Evolutionary conservation across 1,140 invertebrate genomes (phyloP).

Genomic region (Papilio aristodemus): DNA sequence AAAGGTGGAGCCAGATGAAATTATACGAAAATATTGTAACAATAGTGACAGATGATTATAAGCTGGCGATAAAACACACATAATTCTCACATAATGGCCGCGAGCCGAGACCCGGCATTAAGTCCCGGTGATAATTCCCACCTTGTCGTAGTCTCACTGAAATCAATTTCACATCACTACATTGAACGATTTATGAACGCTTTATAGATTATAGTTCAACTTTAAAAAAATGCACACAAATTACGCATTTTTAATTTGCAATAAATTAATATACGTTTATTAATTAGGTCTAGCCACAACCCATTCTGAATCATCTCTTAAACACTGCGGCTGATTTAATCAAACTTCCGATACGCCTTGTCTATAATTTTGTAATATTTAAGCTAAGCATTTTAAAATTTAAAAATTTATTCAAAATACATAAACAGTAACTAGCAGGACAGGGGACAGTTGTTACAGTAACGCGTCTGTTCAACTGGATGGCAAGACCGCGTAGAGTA

Average conservation of each 20-base stretch:
- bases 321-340: too few species aligned
- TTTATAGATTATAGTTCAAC: slow-evolving; percentile 5
- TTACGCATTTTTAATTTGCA: neutral
- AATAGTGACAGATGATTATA: slow-evolving; percentile 80
- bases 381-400: too few species aligned
- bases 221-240: neutral
- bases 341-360: too few species aligned
- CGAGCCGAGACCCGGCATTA: slow-evolving; percentile 41
- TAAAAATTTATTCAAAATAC: too few species aligned
- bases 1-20: slow-evolving; percentile 65
- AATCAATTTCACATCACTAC: slow-evolving; percentile 63
- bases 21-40: slow-evolving; percentile 80
- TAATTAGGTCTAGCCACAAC: too few species aligned
- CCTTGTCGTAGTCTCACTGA: slow-evolving; percentile 44
- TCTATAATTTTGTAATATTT: too few species aligned
- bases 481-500: too few species aligned
- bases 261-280: neutral
- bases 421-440: too few species aligned
- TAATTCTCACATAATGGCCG: slow-evolving; percentile 74
- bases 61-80: slow-evolving; percentile 80
- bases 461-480: too few species aligned
- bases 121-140: slow-evolving; percentile 51
- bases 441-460: too few species aligned
- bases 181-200: slow-evolving; percentile 17
- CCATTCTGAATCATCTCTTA: too few species aligned